Evolutionary conservation across 1,140 invertebrate species (phyloP).

Genomic region (Brachionus asplanchnoidis): DNA sequence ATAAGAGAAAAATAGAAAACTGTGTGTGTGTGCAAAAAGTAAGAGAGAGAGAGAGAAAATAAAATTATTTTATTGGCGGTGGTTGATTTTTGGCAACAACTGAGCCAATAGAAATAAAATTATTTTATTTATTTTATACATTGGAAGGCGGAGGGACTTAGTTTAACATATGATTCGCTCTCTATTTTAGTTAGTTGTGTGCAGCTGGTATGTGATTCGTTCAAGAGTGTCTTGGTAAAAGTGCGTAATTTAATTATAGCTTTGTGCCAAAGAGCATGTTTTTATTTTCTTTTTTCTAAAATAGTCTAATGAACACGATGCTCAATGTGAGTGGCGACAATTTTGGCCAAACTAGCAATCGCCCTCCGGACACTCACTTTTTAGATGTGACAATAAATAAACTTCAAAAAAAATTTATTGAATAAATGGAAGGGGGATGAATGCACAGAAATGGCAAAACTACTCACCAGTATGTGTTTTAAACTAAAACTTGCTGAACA

Average conservation of each 20-base stretch:
- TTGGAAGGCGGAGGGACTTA: background rate
- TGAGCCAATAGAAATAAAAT: background rate
- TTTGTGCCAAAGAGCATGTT: background rate
- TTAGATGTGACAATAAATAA: conserved; percentile 1
- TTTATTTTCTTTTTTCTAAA: background rate
- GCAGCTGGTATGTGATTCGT: background rate
- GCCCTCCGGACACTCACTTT: background rate
- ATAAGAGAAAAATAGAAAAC: background rate
- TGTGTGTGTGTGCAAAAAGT: too few relatives aligned
- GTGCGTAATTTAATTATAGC: conserved; percentile 32
- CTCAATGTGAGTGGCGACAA: background rate
- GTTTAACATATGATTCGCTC: background rate
- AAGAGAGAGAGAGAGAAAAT: background rate
- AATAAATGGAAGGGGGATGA: background rate
- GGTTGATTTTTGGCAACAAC: background rate
- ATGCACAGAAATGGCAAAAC: too few relatives aligned
- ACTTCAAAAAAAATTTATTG: background rate
- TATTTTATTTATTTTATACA: background rate
- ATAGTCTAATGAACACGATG: conserved; percentile 25
- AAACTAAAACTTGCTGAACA: background rate
- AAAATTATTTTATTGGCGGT: background rate
- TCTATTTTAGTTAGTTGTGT: background rate
- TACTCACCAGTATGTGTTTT: background rate
- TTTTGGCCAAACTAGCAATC: background rate
- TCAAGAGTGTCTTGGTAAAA: conserved; percentile 17